Evolutionary conservation across 2,113 vertebrate species (phyloP).

Genomic region (Chionodraco myersi): DNA sequence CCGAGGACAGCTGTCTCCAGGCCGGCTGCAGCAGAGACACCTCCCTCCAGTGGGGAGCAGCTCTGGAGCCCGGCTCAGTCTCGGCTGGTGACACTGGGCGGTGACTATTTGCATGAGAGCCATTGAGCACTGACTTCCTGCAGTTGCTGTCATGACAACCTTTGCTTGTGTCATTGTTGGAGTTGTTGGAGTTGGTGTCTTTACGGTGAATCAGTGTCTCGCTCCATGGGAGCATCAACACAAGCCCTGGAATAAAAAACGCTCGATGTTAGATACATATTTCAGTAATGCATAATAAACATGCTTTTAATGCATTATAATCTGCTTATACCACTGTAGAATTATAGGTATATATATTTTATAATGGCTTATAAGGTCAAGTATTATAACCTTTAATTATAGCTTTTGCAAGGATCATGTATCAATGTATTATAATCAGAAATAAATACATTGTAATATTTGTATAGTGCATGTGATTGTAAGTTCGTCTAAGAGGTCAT

Average conservation of each 20-base stretch:
- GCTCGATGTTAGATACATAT: neutral
- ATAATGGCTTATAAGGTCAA: too few relatives aligned
- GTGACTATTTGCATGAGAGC: conserved; percentile 49
- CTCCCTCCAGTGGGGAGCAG: conserved; percentile 47
- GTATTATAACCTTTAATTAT: too few relatives aligned
- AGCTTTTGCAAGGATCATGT: too few relatives aligned
- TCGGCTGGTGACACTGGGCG: neutral
- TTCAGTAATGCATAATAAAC: too few relatives aligned
- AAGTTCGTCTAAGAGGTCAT: too few relatives aligned
- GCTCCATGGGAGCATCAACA: conserved; percentile 90
- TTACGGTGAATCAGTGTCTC: conserved; percentile 61
- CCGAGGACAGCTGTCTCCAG: conserved; percentile 82
- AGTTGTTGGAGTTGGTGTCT: conserved; percentile 57
- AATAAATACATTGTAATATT: too few relatives aligned
- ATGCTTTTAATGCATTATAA: too few relatives aligned
- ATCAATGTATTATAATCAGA: too few relatives aligned
- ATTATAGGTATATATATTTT: too few relatives aligned
- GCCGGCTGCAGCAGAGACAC: conserved; percentile 63
- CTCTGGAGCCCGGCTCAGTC: neutral
- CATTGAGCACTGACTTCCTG: conserved; percentile 60
- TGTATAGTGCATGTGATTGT: too few relatives aligned
- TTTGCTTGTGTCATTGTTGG: conserved; percentile 20
- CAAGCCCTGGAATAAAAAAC: conserved; percentile 83
- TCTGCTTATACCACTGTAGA: too few relatives aligned
- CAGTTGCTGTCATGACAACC: conserved; percentile 47